Evolutionary conservation across 2,888 invertebrate genomes (phyloP), one percentile per base, ranked within the genome.

Genomic region (Falcaria lacertinaria): DNA sequence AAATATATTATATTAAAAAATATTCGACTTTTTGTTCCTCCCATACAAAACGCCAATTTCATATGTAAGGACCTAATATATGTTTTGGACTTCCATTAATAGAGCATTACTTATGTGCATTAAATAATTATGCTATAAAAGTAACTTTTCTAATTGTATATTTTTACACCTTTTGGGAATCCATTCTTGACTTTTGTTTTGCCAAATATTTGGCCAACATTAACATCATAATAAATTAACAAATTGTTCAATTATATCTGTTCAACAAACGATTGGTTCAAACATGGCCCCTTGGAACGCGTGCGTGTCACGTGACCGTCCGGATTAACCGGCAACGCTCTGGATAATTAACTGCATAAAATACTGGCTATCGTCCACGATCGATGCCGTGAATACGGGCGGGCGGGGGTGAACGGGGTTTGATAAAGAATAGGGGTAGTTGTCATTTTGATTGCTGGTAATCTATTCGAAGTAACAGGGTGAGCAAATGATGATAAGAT

Each of bases 341-440:
- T 74, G 80, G 83, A 84, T 88, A 88, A 89, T 89, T 88, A 89
- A 85, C 87, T 81, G 74, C 76, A 83, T 82, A 87, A 87, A 88
- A 83, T 76, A 75, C 74, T 73, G 66, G 68, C 71, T 69, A 76
- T 76, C 74, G 66, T 53, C 55, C 63, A 64, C 80, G 76, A 74
- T 80, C 81, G 69, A 74, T 74, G 70, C 62, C 69, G 57, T 65
- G 55, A 64, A 62, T 59, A 57, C 57, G 45, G 51, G 47, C 57
- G 45, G 51, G 47, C 45, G 51, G 56, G 52, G 54, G 53, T 50
- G 47, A 43, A 56, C 57, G 54, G 54, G 55, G 63, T 68, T 68
- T 68, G 69, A 64, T 50, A 52, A 57, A 61, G 64, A 51, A 54
- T 48, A 45, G 48, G 42, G 50, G 45, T 50, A 45, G 53, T 53